phyloP scores from a whole-genome alignment of 2,113 vertebrate species.

The Melanotaenia duboulayi region DNA sequence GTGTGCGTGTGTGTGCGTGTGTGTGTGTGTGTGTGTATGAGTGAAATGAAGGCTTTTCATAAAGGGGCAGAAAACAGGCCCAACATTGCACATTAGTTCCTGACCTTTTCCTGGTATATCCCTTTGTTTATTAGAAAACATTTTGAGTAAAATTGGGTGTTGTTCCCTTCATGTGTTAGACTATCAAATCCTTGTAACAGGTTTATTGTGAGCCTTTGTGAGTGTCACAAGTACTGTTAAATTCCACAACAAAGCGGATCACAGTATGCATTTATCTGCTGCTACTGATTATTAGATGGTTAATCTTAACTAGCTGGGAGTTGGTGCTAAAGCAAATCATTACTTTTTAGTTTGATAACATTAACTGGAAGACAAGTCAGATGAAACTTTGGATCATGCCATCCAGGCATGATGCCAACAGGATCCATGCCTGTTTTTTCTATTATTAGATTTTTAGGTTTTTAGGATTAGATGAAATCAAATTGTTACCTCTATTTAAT shows the following conservation, averaged over 20 bases:
- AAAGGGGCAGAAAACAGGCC: too few species aligned
- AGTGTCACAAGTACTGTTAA: conserved; percentile 6
- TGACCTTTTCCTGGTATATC: not conserved
- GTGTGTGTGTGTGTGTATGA: too few species aligned
- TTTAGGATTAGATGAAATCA: too few species aligned
- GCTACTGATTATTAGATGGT: not conserved
- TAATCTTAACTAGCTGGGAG: conserved; percentile 4
- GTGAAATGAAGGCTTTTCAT: not conserved
- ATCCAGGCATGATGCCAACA: too few species aligned
- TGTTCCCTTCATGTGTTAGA: conserved; percentile 11
- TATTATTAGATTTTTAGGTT: not conserved
- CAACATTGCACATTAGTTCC: too few species aligned
- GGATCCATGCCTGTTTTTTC: not conserved
- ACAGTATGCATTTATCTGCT: not conserved
- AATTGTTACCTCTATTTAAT: too few species aligned
- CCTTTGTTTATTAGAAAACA: not conserved
- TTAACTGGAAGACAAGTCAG: not conserved
- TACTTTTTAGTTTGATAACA: not conserved
- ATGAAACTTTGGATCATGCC: conserved; percentile 2
- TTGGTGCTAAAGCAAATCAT: not conserved
- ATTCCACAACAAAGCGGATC: conserved; percentile 3
- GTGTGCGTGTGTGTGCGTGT: too few species aligned
- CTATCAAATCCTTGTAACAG: conserved; percentile 41
- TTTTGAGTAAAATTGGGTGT: conserved; percentile 10
- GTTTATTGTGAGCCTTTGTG: conserved; percentile 26